Base-by-base conservation (phyloP, 2,888 invertebrate genomes). In the Tholera decimalis region DNA sequence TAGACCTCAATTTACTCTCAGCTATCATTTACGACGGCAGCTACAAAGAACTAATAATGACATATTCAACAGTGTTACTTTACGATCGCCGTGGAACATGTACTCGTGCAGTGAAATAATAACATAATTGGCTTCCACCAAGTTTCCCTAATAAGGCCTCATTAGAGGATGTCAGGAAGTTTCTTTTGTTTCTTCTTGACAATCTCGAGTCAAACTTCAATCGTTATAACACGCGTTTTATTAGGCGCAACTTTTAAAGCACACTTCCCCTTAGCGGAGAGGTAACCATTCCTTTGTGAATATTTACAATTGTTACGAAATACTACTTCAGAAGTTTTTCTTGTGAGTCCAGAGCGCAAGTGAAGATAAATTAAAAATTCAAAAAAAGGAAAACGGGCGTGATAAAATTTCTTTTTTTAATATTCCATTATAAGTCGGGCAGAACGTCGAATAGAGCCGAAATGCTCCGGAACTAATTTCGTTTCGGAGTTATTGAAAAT, bases 311-410 rank as follows among this genome's bases (percentile, higher is more conserved):
- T 80, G 75, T 73, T 73, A 60, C 61, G 67, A 73, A 82, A 73
- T 80, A 80, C 71, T 60, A 74, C 71, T 80, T 73, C 64, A 72
- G 60, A 83, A 81, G 73, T 83, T 82, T 64, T 68, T 65, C 62
- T 59, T 67, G 41, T 66, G 61, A 71, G 58, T 70, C 63, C 57
- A 56, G 63, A 65, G 56, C 71, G 69, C 70, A 74, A 75, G 65
- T 64, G 68, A 69, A 68, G 77, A 81, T 83, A 84, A 87, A 86
- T 86, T 86, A 82, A 85, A 82, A 82, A 79, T 73, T 49, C 62
- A 67, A 74, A 73, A 82, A 79, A 79, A 79, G 77, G 77, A 77
- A 70, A 78, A 62, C 57, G 47, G 64, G 70, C 70, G 67, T 61
- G 77, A 72, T 59, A 70, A 70, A 68, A 70, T 66, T 73, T 51